Base-by-base conservation (phyloP, 2,113 vertebrate species). In the Sorex fumeus region DNA sequence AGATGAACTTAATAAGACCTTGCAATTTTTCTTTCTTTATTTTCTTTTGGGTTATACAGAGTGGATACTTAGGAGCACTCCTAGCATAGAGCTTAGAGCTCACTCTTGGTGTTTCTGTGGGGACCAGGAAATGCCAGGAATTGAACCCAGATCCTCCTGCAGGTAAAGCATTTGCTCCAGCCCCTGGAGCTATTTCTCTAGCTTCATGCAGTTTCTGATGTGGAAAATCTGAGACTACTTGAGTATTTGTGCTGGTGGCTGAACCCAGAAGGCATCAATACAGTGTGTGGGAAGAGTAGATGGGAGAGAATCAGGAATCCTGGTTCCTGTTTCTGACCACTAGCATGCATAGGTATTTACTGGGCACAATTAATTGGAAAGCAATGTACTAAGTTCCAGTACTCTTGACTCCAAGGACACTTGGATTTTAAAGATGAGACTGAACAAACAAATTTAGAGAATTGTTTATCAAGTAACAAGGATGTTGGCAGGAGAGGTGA, bases 371-470 rank as follows among this genome's bases (percentile, higher is more conserved):
- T 23, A 30, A 23, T 4, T 93, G 8, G 19, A 36, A 67, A 64
- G 43, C 30, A 21, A 2, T 67, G 40, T 30, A 27, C 53, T 84
- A 40, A n/a, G 53, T 62, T 34, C 34, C 79, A 77, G 6, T 34
- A 64, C 30, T 70, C 27, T 30, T 62, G 25, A 8, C 62, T 76
- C 86, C 11, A 12, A 72, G 30, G 36, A 72, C 21, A 83, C 28
- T 83, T 69, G 32, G 34, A 72, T 84, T 91, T 94, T 50, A 88
- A 94, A 85, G 69, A n/a, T 16, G n/a, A 78, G 11, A 32, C 47
- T 67, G 53, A 93, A 83, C 4, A 87, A 75, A 79, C 10, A 27
- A 50, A 30, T 43, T 60, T 87, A 47, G 66, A 87, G 70, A 91
- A 43, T 19, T 36, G 25, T 8, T 57, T 47, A 84, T 71, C 8